These are phyloP conservation scores for Rhagoletis pomonella DNA, from an alignment of 1,140 invertebrate genomes.

Conservation along the genomic window DNA sequence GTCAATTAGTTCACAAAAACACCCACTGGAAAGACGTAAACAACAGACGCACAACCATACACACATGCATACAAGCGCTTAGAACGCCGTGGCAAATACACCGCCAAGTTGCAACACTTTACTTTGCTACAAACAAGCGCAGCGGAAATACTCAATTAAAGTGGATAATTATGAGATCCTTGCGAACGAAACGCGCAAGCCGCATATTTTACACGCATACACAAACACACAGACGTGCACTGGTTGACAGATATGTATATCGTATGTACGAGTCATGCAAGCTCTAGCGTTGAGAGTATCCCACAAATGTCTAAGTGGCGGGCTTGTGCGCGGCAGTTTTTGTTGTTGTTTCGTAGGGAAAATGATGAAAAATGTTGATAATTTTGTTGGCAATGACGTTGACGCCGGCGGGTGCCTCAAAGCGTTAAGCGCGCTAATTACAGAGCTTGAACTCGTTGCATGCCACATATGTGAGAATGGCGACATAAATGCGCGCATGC, in stretches of 20 bases:
- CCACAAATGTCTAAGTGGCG: constrained; percentile 33
- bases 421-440: constrained; percentile 47
- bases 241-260: neutral
- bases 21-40: neutral
- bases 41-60: neutral
- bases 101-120: neutral
- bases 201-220: neutral
- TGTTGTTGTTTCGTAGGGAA: neutral
- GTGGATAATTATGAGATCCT: constrained; percentile 49
- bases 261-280: neutral
- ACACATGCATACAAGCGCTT: neutral
- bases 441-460: neutral
- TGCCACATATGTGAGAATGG: constrained; percentile 27
- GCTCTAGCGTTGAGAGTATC: neutral
- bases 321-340: neutral
- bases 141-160: constrained; percentile 50
- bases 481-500: neutral
- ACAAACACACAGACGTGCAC: neutral
- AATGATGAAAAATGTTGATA: constrained; percentile 51
- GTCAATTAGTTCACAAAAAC: constrained; percentile 27
- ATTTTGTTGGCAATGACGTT: constrained; percentile 35
- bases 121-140: constrained; percentile 41
- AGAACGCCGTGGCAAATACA: neutral
- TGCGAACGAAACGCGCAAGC: neutral
- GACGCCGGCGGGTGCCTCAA: constrained; percentile 48